A percentile compares a stretch with the other conserved stretches of the same genome.
phyloP scores from a whole-genome alignment of 2,888 invertebrate species.

The Pterobdella sp. region DNA sequence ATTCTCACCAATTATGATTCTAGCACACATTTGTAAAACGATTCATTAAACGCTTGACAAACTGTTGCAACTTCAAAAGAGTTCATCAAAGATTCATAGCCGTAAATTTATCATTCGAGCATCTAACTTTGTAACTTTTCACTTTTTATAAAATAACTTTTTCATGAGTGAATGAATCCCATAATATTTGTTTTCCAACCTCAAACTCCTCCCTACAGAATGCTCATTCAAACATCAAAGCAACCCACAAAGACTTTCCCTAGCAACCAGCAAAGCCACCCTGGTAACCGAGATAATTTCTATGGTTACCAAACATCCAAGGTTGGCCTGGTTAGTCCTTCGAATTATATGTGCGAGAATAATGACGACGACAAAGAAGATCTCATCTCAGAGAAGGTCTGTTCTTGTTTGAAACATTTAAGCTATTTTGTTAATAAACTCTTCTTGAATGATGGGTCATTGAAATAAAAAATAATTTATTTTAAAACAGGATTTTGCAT shows the following conservation, averaged over 20 bases:
- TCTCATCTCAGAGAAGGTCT: constrained; percentile 8
- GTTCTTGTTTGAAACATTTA: neutral
- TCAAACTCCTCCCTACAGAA: too few species aligned
- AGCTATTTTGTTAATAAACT: neutral
- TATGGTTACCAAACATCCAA: constrained; percentile 14
- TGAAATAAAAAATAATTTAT: neutral
- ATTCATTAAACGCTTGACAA: too few species aligned
- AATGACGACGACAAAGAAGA: constrained; percentile 8
- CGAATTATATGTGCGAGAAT: constrained; percentile 18
- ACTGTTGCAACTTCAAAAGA: too few species aligned
- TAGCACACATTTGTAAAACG: too few species aligned
- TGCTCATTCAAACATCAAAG: constrained; percentile 18
- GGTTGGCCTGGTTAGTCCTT: constrained; percentile 18
- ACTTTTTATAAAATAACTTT: too few species aligned
- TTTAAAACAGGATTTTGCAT: neutral
- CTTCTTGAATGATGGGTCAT: neutral
- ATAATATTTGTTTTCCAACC: too few species aligned
- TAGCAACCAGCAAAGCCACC: constrained; percentile 14
- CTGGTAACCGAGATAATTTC: constrained; percentile 1
- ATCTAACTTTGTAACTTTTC: too few species aligned
- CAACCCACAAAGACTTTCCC: neutral
- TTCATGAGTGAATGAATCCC: too few species aligned
- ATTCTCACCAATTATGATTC: too few species aligned
- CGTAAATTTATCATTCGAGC: too few species aligned
- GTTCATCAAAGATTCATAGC: too few species aligned